A percentile compares a stretch with the other conserved stretches of the same genome.
These are phyloP conservation scores for Drosophila anomalata DNA, from an alignment of 2,888 invertebrate genomes.

Conservation along the genomic window DNA sequence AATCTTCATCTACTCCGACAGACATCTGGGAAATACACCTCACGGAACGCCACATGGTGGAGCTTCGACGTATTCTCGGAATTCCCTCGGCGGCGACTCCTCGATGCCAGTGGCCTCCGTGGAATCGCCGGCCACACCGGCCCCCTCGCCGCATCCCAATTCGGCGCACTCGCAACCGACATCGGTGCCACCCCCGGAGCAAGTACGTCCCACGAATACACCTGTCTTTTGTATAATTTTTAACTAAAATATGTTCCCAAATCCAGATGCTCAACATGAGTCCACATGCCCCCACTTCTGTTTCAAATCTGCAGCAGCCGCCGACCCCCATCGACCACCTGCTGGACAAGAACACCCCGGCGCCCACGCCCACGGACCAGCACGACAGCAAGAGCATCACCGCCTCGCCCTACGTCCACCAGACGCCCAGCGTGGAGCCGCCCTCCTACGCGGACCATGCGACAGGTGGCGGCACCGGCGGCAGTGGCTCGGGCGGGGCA, in stretches of 20 bases:
- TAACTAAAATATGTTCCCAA: neutral
- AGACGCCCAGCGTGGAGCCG: constrained; percentile 82
- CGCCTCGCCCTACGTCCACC: constrained; percentile 83
- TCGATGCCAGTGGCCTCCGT: constrained; percentile 85
- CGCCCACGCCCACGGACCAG: constrained; percentile 84
- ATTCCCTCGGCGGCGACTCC: constrained; percentile 82
- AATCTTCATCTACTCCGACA: constrained; percentile 27
- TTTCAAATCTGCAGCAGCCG: constrained; percentile 83
- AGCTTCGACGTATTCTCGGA: constrained; percentile 88
- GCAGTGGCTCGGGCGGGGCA: constrained; percentile 14
- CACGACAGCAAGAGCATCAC: constrained; percentile 84
- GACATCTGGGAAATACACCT: constrained; percentile 69
- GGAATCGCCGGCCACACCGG: constrained; percentile 88
- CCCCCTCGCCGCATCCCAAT: constrained; percentile 87
- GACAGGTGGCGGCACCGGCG: constrained; percentile 22
- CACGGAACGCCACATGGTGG: constrained; percentile 86
- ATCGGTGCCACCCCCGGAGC: constrained; percentile 87
- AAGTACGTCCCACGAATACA: constrained; percentile 71
- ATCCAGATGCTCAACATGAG: constrained; percentile 81
- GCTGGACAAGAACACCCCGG: constrained; percentile 84
- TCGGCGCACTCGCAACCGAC: constrained; percentile 89
- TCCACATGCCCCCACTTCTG: constrained; percentile 87
- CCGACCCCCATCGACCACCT: constrained; percentile 84
- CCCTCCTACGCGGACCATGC: constrained; percentile 80
- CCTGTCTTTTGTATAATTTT: neutral